phyloP scores from a whole-genome alignment of 2,888 invertebrate genomes.

The Acleris sparsana region DNA sequence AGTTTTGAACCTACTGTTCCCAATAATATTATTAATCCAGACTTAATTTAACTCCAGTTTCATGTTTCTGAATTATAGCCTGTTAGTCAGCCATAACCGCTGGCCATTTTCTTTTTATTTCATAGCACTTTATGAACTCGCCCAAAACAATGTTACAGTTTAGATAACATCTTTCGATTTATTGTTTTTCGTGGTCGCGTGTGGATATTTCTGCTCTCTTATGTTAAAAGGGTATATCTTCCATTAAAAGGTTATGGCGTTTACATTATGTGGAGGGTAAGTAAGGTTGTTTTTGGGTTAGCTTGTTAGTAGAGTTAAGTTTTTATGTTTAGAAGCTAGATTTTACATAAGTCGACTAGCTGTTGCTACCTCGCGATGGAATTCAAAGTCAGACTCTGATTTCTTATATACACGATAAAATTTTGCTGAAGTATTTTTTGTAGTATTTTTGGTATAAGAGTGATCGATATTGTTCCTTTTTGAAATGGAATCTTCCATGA shows the following conservation, averaged over 20 bases:
- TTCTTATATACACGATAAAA: neutral
- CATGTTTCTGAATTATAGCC: conserved; percentile 10
- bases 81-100: conserved; percentile 7
- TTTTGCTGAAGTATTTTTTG: too few species aligned
- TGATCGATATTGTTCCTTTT: too few species aligned
- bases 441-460: too few species aligned
- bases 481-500: too few species aligned
- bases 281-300: too few species aligned
- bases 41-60: conserved; percentile 5
- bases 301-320: too few species aligned
- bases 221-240: too few species aligned
- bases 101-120: conserved; percentile 5
- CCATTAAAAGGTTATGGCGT: too few species aligned
- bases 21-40: too few species aligned
- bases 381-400: neutral
- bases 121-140: conserved; percentile 25
- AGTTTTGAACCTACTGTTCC: too few species aligned
- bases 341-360: conserved; percentile 11
- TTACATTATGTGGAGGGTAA: too few species aligned
- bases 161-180: conserved; percentile 53
- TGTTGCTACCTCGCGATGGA: conserved; percentile 5
- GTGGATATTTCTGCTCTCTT: conserved; percentile 16
- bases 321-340: too few species aligned
- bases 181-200: conserved; percentile 40
- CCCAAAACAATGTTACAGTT: conserved; percentile 27